Conservation (phyloP, 2,113 vertebrate species). For the Pelvicachromis taeniatus region DNA sequence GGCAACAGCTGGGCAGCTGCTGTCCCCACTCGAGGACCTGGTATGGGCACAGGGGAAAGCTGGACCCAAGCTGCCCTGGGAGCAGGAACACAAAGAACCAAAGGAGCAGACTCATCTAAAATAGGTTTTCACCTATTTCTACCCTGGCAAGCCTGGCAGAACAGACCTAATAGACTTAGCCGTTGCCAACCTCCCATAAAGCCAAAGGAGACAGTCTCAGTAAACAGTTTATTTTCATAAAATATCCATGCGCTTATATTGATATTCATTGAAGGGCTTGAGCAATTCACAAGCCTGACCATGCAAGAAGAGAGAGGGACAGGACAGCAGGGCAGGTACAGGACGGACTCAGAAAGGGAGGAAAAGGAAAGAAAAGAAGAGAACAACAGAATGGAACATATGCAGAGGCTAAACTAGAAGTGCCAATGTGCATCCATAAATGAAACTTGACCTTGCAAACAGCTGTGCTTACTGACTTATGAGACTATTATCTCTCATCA, state of each 20-base stretch:
- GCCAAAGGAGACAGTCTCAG: slow-evolving; percentile 12
- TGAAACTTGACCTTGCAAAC: slow-evolving; percentile 73
- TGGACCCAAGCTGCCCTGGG: too few species aligned
- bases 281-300: slow-evolving; percentile 54
- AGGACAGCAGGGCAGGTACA: slow-evolving; percentile 36
- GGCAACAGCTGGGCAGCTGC: too few species aligned
- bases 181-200: neutral
- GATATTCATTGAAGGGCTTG: slow-evolving; percentile 66
- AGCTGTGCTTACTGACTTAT: slow-evolving; percentile 75
- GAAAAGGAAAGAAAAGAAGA: neutral
- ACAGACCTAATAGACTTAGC: too few species aligned
- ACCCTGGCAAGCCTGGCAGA: too few species aligned
- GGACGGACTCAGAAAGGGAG: slow-evolving; percentile 11
- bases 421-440: slow-evolving; percentile 44
- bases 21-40: too few species aligned
- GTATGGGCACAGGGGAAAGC: too few species aligned
- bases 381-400: slow-evolving; percentile 4
- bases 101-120: too few species aligned
- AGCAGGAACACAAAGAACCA: too few species aligned
- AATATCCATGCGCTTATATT: slow-evolving; percentile 64
- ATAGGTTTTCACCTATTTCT: too few species aligned
- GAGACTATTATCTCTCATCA: slow-evolving; percentile 69
- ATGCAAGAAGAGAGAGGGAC: slow-evolving; percentile 51
- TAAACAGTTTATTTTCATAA: slow-evolving; percentile 66
- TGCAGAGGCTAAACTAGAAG: slow-evolving; percentile 19